These are phyloP conservation scores for Chloropsis hardwickii DNA, from an alignment of 2,113 vertebrate genomes.

Conservation along the genomic window DNA sequence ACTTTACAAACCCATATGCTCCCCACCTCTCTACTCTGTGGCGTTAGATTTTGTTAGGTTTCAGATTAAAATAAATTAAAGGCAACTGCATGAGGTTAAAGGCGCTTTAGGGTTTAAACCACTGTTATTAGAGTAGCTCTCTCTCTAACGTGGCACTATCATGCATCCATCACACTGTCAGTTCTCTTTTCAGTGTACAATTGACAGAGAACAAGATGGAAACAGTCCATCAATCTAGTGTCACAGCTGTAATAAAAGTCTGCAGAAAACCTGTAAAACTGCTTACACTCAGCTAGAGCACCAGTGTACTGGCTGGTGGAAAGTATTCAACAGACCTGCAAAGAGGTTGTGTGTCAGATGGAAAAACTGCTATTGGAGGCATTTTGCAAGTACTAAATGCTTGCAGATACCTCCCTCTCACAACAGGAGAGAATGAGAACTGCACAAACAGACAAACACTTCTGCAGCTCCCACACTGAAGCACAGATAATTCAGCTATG, in stretches of 20 bases:
- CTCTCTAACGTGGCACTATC: conserved; percentile 59
- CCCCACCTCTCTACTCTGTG: neutral
- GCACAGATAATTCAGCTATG: neutral
- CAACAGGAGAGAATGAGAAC: neutral
- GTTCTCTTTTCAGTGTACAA: conserved; percentile 69
- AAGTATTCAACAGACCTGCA: conserved; percentile 56
- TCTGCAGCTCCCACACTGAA: neutral
- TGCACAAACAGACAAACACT: neutral
- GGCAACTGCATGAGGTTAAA: conserved; percentile 37
- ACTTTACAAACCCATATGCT: neutral
- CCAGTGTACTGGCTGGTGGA: conserved; percentile 29
- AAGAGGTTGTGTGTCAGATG: conserved; percentile 41
- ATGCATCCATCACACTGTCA: conserved; percentile 75
- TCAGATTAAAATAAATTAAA: conserved; percentile 67
- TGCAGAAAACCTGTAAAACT: conserved; percentile 75
- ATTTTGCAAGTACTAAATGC: neutral
- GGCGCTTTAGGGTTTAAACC: neutral
- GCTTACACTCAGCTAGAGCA: conserved; percentile 55
- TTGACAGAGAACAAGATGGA: conserved; percentile 77
- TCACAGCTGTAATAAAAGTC: conserved; percentile 77
- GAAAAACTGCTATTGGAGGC: conserved; percentile 35
- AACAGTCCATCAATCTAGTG: conserved; percentile 78
- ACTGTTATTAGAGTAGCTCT: conserved; percentile 61
- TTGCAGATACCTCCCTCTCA: neutral
- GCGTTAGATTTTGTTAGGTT: conserved; percentile 17